Evolutionary conservation across 2,888 invertebrate genomes (phyloP).

Genomic region (Cartodere bifasciata): DNA sequence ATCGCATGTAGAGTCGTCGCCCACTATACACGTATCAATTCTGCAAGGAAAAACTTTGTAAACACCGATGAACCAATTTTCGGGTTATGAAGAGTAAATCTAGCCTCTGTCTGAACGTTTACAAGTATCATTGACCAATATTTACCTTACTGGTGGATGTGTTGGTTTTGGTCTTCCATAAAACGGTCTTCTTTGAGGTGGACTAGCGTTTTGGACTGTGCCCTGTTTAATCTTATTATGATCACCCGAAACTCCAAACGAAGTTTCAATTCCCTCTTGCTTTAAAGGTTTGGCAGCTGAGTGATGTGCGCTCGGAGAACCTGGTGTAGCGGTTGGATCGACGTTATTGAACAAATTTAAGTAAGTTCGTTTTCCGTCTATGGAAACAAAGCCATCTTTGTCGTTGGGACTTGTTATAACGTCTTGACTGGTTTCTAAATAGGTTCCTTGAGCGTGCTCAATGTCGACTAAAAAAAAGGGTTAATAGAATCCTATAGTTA

Average conservation of each 20-base stretch:
- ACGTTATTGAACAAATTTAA: slow-evolving; percentile 67
- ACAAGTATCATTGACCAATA: slow-evolving; percentile 1
- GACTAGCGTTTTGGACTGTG: too few relatives aligned
- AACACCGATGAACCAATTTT: not conserved
- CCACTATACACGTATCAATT: slow-evolving; percentile 89
- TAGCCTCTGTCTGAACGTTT: too few relatives aligned
- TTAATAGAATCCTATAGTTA: not conserved
- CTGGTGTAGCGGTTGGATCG: slow-evolving; percentile 28
- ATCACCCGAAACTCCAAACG: too few relatives aligned
- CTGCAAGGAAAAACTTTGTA: slow-evolving; percentile 29
- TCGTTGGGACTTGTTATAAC: slow-evolving; percentile 71
- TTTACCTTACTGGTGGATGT: slow-evolving; percentile 53
- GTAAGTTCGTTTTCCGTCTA: slow-evolving; percentile 82
- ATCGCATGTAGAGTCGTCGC: slow-evolving; percentile 84
- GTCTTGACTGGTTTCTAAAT: slow-evolving; percentile 41
- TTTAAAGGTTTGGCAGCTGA: too few relatives aligned
- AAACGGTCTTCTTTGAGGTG: slow-evolving; percentile 40
- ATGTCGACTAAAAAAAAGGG: slow-evolving; percentile 41
- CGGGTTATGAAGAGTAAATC: not conserved
- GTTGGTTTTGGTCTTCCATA: slow-evolving; percentile 40
- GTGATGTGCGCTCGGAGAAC: slow-evolving; percentile 31
- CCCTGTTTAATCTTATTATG: too few relatives aligned
- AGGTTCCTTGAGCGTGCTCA: slow-evolving; percentile 21
- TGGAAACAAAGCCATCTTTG: slow-evolving; percentile 78
- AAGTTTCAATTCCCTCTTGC: too few relatives aligned